phyloP scores from a whole-genome alignment of 2,797 vertebrate species.

The Argyrosomus regius region DNA sequence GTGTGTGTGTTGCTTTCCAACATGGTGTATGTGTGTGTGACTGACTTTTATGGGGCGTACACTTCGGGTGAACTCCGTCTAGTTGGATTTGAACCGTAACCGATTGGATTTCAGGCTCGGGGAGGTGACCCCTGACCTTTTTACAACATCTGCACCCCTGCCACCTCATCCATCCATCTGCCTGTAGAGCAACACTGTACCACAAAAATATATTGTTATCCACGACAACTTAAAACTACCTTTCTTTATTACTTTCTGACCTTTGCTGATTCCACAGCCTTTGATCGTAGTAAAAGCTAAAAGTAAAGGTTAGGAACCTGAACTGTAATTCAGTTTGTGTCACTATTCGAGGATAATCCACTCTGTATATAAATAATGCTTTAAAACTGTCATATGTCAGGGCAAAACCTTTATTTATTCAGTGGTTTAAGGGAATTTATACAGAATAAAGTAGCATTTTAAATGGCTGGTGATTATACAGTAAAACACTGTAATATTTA shows the following conservation, averaged over 20 bases:
- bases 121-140: slow-evolving; percentile 66
- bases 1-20: slow-evolving; percentile 40
- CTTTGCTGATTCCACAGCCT: neutral
- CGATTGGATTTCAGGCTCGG: slow-evolving; percentile 78
- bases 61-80: slow-evolving; percentile 82
- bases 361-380: neutral
- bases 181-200: neutral
- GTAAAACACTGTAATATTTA: too few species aligned
- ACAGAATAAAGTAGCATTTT: too few species aligned
- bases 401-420: too few species aligned
- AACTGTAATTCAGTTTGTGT: neutral
- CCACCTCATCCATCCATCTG: slow-evolving; percentile 8
- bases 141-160: slow-evolving; percentile 67
- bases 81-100: slow-evolving; percentile 85
- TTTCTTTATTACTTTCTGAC: neutral
- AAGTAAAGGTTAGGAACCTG: neutral
- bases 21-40: slow-evolving; percentile 40
- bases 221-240: neutral
- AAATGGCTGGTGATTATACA: too few species aligned
- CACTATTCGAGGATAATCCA: neutral
- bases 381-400: too few species aligned
- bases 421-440: too few species aligned
- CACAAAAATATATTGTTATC: neutral
- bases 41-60: slow-evolving; percentile 75
- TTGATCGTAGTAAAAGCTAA: neutral